Evolutionary conservation across 2,888 invertebrate species (phyloP).

Genomic region (Eurytoma californica): DNA sequence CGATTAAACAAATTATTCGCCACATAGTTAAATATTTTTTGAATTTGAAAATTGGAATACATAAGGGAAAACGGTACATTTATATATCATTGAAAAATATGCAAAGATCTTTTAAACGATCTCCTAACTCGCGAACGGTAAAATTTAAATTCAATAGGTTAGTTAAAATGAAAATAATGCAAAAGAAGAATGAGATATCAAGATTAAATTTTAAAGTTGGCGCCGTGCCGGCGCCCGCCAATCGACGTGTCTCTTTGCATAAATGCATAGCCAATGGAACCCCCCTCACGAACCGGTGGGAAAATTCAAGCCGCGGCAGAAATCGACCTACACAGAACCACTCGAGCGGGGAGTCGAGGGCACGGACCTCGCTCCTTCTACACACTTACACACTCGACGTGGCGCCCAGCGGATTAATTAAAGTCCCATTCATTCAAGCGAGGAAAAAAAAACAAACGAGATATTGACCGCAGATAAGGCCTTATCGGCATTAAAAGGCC

Average conservation of each 20-base stretch:
- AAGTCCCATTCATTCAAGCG: not conserved
- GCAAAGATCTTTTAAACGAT: too few species aligned
- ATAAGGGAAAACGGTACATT: too few species aligned
- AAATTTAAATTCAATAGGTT: too few species aligned
- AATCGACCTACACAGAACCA: not conserved
- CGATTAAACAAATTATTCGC: too few species aligned
- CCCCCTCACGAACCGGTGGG: not conserved
- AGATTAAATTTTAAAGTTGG: constrained; percentile 6
- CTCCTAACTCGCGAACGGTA: too few species aligned
- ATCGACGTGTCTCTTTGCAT: not conserved
- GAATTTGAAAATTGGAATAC: too few species aligned
- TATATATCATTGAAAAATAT: too few species aligned
- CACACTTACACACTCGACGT: not conserved
- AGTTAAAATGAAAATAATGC: not conserved
- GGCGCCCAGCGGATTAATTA: constrained; percentile 8
- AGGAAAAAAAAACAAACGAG: not conserved
- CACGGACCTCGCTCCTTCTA: not conserved
- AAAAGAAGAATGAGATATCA: not conserved
- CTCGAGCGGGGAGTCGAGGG: not conserved
- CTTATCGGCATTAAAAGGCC: not conserved
- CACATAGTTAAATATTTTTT: too few species aligned
- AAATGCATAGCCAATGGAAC: not conserved
- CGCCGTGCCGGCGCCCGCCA: constrained; percentile 10
- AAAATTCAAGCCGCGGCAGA: not conserved
- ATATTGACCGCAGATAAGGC: constrained; percentile 13